phyloP scores from a whole-genome alignment of 2,113 vertebrate species.

The Alethe castanea region DNA sequence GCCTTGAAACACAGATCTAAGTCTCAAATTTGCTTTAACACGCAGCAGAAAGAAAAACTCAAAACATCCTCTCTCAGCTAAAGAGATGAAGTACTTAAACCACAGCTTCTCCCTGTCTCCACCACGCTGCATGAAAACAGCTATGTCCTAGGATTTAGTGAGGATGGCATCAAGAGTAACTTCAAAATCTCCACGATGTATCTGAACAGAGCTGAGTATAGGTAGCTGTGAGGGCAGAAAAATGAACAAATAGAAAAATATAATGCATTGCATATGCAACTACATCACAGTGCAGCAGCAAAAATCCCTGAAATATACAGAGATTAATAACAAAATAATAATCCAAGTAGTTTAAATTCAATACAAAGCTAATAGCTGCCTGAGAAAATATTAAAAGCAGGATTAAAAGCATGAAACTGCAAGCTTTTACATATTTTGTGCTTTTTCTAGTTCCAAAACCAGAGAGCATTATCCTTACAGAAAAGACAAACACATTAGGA shows the following conservation, averaged over 20 bases:
- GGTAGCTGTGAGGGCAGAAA: background rate
- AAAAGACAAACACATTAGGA: background rate
- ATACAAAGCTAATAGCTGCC: background rate
- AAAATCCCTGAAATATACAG: background rate
- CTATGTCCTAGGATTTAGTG: background rate
- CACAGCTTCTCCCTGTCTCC: background rate
- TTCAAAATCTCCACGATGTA: background rate
- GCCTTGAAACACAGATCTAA: constrained; percentile 2
- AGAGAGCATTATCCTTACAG: background rate
- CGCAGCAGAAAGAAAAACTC: background rate
- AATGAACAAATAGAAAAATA: background rate
- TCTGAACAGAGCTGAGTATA: background rate
- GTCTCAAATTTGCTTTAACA: constrained; percentile 2
- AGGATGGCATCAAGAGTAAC: background rate
- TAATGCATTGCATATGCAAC: background rate
- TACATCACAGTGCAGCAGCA: background rate
- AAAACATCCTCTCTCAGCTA: background rate
- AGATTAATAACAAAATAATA: background rate
- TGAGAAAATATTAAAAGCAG: background rate
- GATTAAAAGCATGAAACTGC: background rate
- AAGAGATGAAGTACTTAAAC: background rate
- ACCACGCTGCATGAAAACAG: background rate
- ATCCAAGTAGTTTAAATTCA: background rate
- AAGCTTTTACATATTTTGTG: background rate
- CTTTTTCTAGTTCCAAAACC: background rate